Conservation (phyloP, 2,797 vertebrate genomes). For the Podarcis lilfordi region DNA sequence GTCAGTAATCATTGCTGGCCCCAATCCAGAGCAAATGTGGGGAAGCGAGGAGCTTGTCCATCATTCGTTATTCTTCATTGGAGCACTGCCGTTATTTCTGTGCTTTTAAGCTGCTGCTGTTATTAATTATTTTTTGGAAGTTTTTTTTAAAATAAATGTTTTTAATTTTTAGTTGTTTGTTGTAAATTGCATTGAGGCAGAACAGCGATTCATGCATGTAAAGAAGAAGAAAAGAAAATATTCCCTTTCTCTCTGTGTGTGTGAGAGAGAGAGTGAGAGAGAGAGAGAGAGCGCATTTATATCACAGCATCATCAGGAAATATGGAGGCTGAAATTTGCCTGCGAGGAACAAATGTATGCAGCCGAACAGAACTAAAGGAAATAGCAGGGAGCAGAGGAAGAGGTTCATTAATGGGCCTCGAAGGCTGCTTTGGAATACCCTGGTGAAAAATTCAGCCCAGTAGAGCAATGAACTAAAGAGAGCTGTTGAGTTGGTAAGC, state of each 20-base stretch:
- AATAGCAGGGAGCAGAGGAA: neutral
- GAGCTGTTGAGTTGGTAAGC: neutral
- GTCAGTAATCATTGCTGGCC: neutral
- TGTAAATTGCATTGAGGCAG: conserved; percentile 22
- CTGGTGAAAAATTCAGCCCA: neutral
- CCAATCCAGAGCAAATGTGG: neutral
- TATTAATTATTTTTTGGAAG: conserved; percentile 22
- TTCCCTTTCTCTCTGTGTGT: neutral
- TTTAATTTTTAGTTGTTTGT: conserved; percentile 28
- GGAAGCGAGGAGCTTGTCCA: too few relatives aligned
- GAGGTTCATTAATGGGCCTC: neutral
- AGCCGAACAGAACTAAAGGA: neutral
- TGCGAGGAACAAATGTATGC: neutral
- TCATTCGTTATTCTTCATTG: neutral
- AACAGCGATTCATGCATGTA: conserved; percentile 4
- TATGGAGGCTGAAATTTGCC: neutral
- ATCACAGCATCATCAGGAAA: neutral
- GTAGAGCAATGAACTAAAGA: neutral
- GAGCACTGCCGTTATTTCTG: neutral
- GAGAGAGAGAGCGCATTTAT: neutral
- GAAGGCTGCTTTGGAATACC: neutral
- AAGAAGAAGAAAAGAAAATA: neutral
- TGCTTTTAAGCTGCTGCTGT: conserved; percentile 17
- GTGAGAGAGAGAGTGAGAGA: too few relatives aligned
- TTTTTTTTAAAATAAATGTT: conserved; percentile 7